Percentiles rank a stretch among this genome's conserved stretches.
These are phyloP conservation scores for Tenrec ecaudatus DNA, from an alignment of 2,113 vertebrate species.

Conservation along the genomic window DNA sequence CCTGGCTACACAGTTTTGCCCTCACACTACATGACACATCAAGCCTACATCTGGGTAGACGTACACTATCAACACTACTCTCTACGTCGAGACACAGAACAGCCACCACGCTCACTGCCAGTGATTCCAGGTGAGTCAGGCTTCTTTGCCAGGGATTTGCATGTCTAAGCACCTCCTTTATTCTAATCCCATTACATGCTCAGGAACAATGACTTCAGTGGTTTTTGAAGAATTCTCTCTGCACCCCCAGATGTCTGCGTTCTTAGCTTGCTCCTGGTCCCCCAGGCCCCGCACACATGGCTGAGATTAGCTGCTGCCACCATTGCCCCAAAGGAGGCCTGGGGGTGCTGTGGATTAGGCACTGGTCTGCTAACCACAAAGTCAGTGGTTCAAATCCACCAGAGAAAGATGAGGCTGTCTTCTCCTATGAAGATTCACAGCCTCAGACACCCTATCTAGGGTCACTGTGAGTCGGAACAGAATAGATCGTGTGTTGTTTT, in stretches of 20 bases:
- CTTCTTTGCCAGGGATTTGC: not conserved
- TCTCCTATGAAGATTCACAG: too few relatives aligned
- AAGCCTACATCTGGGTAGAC: not conserved
- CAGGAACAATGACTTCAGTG: not conserved
- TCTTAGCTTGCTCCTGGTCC: not conserved
- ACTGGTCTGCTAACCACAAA: too few relatives aligned
- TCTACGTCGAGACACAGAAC: not conserved
- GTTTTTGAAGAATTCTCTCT: not conserved
- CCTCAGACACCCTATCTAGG: too few relatives aligned
- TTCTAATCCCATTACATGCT: not conserved
- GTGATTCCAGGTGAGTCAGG: rapidly evolving
- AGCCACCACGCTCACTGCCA: not conserved
- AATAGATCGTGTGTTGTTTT: too few relatives aligned
- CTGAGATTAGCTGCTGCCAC: not conserved
- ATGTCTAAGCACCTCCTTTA: not conserved
- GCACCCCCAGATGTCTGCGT: not conserved
- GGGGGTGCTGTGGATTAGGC: too few relatives aligned
- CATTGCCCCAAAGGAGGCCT: not conserved
- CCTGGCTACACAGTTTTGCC: not conserved
- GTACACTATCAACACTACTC: not conserved
- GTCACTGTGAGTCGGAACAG: too few relatives aligned
- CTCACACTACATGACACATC: rapidly evolving
- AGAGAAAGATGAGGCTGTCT: too few relatives aligned
- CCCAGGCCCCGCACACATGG: not conserved
- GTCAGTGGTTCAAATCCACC: too few relatives aligned